A percentile compares a stretch with the other conserved stretches of the same genome.
Conservation (phyloP, 2,888 invertebrate genomes). For the Melieria crassipennis region DNA sequence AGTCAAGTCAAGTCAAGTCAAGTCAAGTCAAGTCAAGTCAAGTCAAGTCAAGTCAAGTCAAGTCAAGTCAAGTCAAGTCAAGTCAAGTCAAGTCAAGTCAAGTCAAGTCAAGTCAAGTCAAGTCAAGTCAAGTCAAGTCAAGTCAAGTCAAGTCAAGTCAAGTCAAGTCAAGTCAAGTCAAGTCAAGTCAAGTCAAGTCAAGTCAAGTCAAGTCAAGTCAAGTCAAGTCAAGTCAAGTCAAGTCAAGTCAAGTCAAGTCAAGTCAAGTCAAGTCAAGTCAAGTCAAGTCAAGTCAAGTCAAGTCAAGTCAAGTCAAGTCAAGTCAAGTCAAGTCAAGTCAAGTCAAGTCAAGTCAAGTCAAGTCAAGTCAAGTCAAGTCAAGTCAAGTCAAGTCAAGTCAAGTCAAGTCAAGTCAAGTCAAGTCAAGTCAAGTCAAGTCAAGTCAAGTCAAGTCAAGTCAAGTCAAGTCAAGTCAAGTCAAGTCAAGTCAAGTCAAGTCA, state of each 20-base stretch:
- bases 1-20: background rate
- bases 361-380: no score
- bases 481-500: no score
- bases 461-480: no score
- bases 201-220: constrained; percentile 3
- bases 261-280: constrained; percentile 4
- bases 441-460: no score
- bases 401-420: no score
- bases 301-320: constrained; percentile 1
- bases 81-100: constrained; percentile 5
- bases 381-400: no score
- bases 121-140: background rate
- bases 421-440: no score
- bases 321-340: background rate
- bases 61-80: background rate
- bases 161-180: background rate
- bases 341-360: background rate
- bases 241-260: background rate
- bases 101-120: constrained; percentile 7
- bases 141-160: constrained; percentile 4
- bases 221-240: background rate
- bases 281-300: background rate
- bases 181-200: background rate
- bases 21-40: background rate
- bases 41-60: background rate